These are phyloP conservation scores for Clarias batrachus DNA, from an alignment of 2,113 vertebrate species.

Conservation along the genomic window DNA sequence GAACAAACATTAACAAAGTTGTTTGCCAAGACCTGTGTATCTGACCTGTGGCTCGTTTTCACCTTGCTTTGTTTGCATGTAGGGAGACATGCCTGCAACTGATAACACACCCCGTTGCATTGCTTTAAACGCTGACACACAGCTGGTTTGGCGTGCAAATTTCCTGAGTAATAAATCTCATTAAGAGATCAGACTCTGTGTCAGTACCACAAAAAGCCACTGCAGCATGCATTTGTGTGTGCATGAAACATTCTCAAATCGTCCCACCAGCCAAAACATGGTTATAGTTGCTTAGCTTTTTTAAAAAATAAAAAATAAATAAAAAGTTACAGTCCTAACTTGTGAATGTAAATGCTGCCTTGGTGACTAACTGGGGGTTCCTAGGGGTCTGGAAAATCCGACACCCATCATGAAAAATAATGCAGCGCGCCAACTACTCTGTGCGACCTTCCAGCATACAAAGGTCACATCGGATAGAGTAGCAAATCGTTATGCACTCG, in stretches of 20 bases:
- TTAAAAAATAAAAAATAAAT: background rate
- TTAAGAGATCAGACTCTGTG: slow-evolving; percentile 20
- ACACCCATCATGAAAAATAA: slow-evolving; percentile 29
- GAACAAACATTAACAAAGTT: background rate
- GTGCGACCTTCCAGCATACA: background rate
- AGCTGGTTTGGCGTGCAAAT: background rate
- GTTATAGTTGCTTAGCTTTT: slow-evolving; percentile 2
- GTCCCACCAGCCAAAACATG: background rate
- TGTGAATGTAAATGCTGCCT: slow-evolving; percentile 14
- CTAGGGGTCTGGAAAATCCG: slow-evolving; percentile 5
- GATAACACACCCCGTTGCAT: slow-evolving; percentile 32
- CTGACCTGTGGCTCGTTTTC: background rate
- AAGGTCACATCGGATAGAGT: background rate
- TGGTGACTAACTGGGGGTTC: slow-evolving; percentile 29
- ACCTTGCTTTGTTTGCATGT: slow-evolving; percentile 33
- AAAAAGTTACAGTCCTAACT: background rate
- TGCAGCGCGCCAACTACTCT: background rate
- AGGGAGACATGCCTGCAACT: slow-evolving; percentile 29
- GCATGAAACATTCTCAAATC: background rate
- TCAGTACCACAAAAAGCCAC: slow-evolving; percentile 2
- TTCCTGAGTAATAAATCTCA: slow-evolving; percentile 45
- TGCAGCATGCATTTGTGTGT: background rate
- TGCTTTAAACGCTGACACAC: slow-evolving; percentile 21
- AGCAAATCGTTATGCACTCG: background rate
- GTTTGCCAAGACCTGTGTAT: background rate